These are phyloP conservation scores for Microchrysa polita DNA, from an alignment of 2,888 invertebrate genomes.

Conservation along the genomic window DNA sequence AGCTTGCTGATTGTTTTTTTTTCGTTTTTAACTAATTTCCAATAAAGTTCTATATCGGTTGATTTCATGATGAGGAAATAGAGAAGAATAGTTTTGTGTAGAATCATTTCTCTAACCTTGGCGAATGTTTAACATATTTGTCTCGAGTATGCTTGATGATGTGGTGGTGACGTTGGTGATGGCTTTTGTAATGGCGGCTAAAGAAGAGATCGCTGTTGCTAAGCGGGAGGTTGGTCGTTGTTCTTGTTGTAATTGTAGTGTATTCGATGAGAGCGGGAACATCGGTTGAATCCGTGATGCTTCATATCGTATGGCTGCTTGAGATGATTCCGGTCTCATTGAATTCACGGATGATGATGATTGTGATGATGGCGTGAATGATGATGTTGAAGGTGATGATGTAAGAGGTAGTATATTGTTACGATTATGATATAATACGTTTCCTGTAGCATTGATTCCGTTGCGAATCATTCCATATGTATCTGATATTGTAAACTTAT, in stretches of 20 bases:
- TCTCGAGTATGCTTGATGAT: slow-evolving; percentile 51
- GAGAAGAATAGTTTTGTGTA: neutral
- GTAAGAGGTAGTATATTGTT: slow-evolving; percentile 47
- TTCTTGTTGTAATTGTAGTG: slow-evolving; percentile 7
- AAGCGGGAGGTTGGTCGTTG: slow-evolving; percentile 6
- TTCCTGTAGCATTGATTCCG: slow-evolving; percentile 49
- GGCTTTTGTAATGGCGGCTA: neutral
- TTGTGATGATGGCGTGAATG: slow-evolving; percentile 50
- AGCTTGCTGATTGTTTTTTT: too few relatives aligned
- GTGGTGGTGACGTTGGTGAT: slow-evolving; percentile 33
- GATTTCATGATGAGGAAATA: neutral
- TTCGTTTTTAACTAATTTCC: neutral
- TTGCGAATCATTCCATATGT: slow-evolving; percentile 32
- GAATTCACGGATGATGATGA: slow-evolving; percentile 50
- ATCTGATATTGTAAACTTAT: slow-evolving; percentile 36
- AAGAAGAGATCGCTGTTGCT: slow-evolving; percentile 12
- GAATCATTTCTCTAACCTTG: slow-evolving; percentile 54
- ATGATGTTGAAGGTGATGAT: slow-evolving; percentile 49
- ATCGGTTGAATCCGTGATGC: slow-evolving; percentile 43
- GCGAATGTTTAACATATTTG: slow-evolving; percentile 55
- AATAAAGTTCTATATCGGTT: slow-evolving; percentile 19
- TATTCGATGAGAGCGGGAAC: slow-evolving; percentile 36
- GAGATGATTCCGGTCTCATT: slow-evolving; percentile 48
- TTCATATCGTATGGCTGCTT: slow-evolving; percentile 47
- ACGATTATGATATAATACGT: slow-evolving; percentile 47